phyloP scores from a whole-genome alignment of 2,113 vertebrate genomes.

The Hemiscyllium ocellatum region DNA sequence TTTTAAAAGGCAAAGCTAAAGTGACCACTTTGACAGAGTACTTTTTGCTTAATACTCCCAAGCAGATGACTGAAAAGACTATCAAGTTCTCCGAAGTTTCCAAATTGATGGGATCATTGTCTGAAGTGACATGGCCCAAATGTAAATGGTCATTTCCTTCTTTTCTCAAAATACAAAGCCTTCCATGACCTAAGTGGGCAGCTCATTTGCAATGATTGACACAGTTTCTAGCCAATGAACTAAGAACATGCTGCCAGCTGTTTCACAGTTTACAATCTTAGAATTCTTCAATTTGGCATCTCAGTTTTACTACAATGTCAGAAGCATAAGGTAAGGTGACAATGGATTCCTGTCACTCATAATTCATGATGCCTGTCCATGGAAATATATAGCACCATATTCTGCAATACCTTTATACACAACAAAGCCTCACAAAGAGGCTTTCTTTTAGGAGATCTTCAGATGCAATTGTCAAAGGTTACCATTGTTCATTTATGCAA shows the following conservation, averaged over 20 bases:
- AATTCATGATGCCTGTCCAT: background rate
- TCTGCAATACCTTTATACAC: background rate
- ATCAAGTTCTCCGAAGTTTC: background rate
- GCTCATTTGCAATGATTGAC: background rate
- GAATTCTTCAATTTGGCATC: background rate
- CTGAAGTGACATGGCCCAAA: background rate
- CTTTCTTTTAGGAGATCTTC: background rate
- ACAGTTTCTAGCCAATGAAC: background rate
- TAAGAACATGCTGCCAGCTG: background rate
- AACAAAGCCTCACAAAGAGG: background rate
- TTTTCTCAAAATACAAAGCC: background rate
- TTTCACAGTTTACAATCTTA: background rate
- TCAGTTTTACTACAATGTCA: background rate
- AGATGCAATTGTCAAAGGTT: background rate
- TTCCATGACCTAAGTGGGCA: background rate
- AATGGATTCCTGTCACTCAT: background rate
- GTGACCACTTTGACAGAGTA: background rate
- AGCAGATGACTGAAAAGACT: background rate
- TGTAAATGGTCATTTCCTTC: background rate
- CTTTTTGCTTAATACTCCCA: background rate
- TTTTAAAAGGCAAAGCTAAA: background rate
- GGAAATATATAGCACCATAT: background rate
- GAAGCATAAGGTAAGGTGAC: background rate
- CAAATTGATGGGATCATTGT: background rate
- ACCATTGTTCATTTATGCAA: background rate